Conservation (phyloP, 2,797 vertebrate species). For the Amphiprion clarkii region DNA sequence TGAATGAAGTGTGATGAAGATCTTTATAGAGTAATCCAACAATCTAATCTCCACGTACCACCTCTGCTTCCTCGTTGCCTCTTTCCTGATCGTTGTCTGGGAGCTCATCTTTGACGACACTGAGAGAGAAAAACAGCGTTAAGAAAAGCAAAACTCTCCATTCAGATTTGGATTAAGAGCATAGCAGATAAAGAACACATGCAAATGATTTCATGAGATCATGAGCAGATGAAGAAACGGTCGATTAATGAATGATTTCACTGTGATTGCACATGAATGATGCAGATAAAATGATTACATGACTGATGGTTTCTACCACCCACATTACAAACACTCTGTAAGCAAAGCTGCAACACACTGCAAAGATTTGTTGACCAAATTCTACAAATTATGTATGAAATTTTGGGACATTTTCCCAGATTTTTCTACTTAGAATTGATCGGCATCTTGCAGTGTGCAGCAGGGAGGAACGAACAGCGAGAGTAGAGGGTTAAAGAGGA, state of each 20-base stretch:
- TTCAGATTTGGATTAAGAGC: neutral
- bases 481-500: conserved; percentile 18
- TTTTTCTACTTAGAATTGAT: conserved; percentile 17
- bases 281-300: conserved; percentile 5
- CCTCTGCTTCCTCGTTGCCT: conserved; percentile 87
- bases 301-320: neutral
- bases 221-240: conserved; percentile 42
- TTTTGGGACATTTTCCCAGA: neutral
- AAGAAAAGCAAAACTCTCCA: neutral
- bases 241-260: conserved; percentile 48
- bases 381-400: too few relatives aligned
- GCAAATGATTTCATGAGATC: conserved; percentile 37
- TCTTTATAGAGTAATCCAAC: neutral
- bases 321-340: conserved; percentile 3
- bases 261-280: conserved; percentile 17
- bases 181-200: conserved; percentile 27
- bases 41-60: conserved; percentile 68
- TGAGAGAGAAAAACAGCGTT: conserved; percentile 65
- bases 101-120: conserved; percentile 89
- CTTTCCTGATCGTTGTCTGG: conserved; percentile 92
- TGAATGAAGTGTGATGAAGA: neutral
- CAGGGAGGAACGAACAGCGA: conserved; percentile 37
- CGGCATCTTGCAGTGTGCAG: conserved; percentile 45
- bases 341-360: conserved; percentile 27
- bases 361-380: conserved; percentile 28